These are phyloP conservation scores for Calephelis virginiensis DNA, from an alignment of 1,140 invertebrate genomes.

Conservation along the genomic window DNA sequence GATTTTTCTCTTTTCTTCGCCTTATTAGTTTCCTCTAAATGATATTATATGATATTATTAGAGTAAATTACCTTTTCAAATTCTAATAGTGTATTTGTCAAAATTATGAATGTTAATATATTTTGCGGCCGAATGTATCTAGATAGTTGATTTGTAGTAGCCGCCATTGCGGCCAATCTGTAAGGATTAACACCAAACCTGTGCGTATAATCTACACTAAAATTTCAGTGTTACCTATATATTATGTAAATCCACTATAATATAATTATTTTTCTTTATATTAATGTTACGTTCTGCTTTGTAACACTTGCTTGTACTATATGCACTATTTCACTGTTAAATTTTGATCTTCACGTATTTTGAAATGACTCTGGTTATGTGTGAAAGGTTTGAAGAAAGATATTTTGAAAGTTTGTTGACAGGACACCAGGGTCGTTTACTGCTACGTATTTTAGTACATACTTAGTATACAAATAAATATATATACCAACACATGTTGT, in stretches of 20 bases:
- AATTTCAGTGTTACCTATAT: constrained; percentile 23
- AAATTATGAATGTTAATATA: constrained; percentile 34
- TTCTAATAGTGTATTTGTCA: constrained; percentile 1
- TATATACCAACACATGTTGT: constrained; percentile 32
- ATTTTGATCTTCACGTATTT: constrained; percentile 59
- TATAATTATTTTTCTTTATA: constrained; percentile 7
- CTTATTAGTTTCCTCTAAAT: constrained; percentile 34
- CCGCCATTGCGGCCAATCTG: constrained; percentile 51
- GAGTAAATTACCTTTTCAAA: constrained; percentile 23
- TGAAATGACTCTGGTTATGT: constrained; percentile 51
- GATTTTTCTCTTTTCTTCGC: not conserved
- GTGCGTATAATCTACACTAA: constrained; percentile 29
- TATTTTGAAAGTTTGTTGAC: constrained; percentile 44
- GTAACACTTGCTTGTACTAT: constrained; percentile 53
- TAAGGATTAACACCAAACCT: constrained; percentile 68
- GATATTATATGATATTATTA: constrained; percentile 70
- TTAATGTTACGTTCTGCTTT: not conserved
- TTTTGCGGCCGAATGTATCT: constrained; percentile 34
- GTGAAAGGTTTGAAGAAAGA: constrained; percentile 41
- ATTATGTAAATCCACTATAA: constrained; percentile 11
- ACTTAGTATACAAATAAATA: constrained; percentile 67
- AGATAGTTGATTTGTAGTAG: constrained; percentile 45
- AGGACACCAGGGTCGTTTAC: constrained; percentile 60
- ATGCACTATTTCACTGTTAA: constrained; percentile 60
- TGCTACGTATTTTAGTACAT: constrained; percentile 61